Evolutionary conservation across 2,888 invertebrate genomes (phyloP), one percentile per base, ranked within the genome.

Genomic region (Drosophila mayaguana): DNA sequence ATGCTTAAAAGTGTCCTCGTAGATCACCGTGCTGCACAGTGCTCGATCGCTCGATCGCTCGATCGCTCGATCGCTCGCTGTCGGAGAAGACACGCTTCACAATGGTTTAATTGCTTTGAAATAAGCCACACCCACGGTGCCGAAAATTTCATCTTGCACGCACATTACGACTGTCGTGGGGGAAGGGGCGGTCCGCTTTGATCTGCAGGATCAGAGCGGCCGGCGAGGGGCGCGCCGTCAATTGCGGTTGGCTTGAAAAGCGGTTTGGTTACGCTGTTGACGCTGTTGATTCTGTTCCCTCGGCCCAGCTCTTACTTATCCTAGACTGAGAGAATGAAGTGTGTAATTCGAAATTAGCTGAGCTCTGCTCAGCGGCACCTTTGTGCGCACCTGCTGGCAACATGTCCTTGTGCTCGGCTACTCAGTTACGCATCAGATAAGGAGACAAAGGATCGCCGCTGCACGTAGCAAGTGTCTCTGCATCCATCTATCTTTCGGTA

Each of bases 261-360:
- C 84, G 79, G 72, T 56, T 84, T 89, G 78, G 81, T 28, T 77
- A 70, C 80, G 80, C 77, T 67, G 74, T 83, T 70, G 62, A 72
- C 68, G 59, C 28, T 50, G 50, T 34, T 34, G 50, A 50, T 50
- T 18, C 50, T 14, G 32, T 40, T 50, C 28, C 38, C 25, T n/a
- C n/a, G 8, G 22, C 25, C 46, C 56, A 25, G 34, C 40, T 28
- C 65, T 71, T 61, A 63, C 65, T 72, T 73, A 76, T 68, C 72
- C 71, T 79, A 65, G 70, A 72, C 84, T 32, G 32, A 32, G 89
- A 89, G 89, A 84, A 90, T 80, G 83, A 90, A 87, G 89, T 84
- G 89, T 89, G 84, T 90, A 88, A 89, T 90, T 86, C 79, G 76
- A 84, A 89, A 84, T 90, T 89, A 90, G 90, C 50, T 50, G 50